Conservation (phyloP, 2,797 vertebrate species). For the Falco rusticolus region DNA sequence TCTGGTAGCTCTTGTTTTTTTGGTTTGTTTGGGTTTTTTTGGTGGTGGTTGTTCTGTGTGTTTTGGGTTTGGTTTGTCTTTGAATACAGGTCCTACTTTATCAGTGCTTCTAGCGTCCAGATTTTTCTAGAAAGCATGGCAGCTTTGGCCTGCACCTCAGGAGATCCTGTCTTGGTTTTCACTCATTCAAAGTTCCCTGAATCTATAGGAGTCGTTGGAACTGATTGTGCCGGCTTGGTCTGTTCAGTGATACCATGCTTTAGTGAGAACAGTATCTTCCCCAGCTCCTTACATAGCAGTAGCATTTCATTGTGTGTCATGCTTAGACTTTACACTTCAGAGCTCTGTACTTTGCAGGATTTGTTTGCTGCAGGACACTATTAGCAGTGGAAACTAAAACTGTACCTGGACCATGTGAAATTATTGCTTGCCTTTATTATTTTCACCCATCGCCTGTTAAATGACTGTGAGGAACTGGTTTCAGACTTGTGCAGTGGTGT, state of each 20-base stretch:
- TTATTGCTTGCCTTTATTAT: not conserved
- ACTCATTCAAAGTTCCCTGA: not conserved
- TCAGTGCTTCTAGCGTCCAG: not conserved
- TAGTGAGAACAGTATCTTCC: not conserved
- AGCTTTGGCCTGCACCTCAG: not conserved
- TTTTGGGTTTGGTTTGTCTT: fast-evolving
- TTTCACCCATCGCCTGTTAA: not conserved
- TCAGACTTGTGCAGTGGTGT: not conserved
- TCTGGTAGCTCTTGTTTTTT: not conserved
- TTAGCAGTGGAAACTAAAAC: not conserved
- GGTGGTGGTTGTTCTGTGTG: not conserved
- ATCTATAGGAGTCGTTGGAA: not conserved
- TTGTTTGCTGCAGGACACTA: not conserved
- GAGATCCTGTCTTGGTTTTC: not conserved
- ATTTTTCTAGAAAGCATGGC: not conserved
- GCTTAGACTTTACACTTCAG: not conserved
- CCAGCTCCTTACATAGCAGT: not conserved
- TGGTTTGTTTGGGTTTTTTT: fast-evolving
- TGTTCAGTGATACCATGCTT: not conserved
- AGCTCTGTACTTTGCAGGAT: not conserved
- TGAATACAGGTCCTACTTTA: not conserved
- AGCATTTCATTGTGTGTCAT: not conserved
- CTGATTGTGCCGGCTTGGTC: not conserved
- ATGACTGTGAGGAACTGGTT: not conserved
- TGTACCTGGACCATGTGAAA: not conserved